phyloP scores from a whole-genome alignment of 2,113 vertebrate genomes.

The Cygnus atratus region DNA sequence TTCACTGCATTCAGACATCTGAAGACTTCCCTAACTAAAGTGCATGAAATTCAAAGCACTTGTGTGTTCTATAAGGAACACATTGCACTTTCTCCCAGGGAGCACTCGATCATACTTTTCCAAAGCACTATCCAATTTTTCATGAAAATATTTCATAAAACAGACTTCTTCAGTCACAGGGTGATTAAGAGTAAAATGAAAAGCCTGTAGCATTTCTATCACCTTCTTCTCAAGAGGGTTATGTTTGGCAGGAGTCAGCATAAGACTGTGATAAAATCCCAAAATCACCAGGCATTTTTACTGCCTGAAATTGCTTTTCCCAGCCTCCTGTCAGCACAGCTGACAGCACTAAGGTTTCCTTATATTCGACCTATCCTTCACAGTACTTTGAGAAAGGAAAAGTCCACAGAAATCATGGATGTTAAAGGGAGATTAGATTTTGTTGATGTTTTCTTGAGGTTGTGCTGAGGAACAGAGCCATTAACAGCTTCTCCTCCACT shows the following conservation, averaged over 20 bases:
- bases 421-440: neutral
- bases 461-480: neutral
- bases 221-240: neutral
- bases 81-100: too few species aligned
- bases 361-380: neutral
- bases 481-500: neutral
- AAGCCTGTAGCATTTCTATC: neutral
- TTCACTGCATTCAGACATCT: neutral
- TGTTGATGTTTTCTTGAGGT: neutral
- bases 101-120: neutral
- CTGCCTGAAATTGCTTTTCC: neutral
- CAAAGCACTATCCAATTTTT: neutral
- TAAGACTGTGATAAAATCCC: neutral
- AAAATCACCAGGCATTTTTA: neutral
- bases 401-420: neutral
- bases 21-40: neutral
- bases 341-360: neutral
- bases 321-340: neutral
- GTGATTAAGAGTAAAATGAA: neutral
- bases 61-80: neutral
- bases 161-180: fast-evolving
- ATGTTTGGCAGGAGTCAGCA: neutral
- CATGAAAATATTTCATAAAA: neutral
- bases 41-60: neutral
- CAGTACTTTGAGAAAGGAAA: neutral